Base-by-base conservation (phyloP, 2,113 vertebrate species). In the Abramis brama region DNA sequence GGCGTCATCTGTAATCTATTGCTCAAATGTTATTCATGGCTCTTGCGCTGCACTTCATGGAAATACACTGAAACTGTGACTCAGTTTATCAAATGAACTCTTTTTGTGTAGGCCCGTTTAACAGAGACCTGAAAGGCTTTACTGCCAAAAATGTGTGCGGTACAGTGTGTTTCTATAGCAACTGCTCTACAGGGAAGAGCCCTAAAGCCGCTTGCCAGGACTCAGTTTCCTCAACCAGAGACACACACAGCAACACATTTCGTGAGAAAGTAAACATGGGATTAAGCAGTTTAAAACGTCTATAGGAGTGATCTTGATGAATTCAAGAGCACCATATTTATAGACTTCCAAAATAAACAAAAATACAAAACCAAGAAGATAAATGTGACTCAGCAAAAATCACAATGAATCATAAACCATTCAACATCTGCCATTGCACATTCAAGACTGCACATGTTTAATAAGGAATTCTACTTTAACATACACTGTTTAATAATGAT, bases 361-460 rank as follows among this genome's bases (percentile, higher is more conserved):
- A 27, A 30, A 52, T 30, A 33, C 25, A 77, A 21, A 30, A 30
- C 7, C 1, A 0, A 2, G 25, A 25, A 27, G 17, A 27, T 25
- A 52, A 77, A 76, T 5, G 73, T 50, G 45, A 52, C 8, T 10
- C 45, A 10, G n/a, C 25, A 71, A 71, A 70, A 71, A 71, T 5
- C 4, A 19, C 33, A 36, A 43, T 43, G 36, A 71, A 6, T 43
- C 68, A 71, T 43, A 23, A 21, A 57, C 52, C 19, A 23, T 71
- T 71, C 4, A 39, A 2, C 33, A 43, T 71, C 68, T 23, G 5
- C 0, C 11, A 23, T 4, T 19, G 23, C 68, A 71, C 68, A 71
- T 71, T 43, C 68, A 71, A 43, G 68, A 71, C 68, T 1, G 68
- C 68, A 71, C 68, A 71, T 71, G 68, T 43, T 71, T 21, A 39